A percentile compares a stretch with the other conserved stretches of the same genome.
These are phyloP conservation scores for Habropoda laboriosa DNA, from an alignment of 1,140 invertebrate genomes.

Conservation along the genomic window DNA sequence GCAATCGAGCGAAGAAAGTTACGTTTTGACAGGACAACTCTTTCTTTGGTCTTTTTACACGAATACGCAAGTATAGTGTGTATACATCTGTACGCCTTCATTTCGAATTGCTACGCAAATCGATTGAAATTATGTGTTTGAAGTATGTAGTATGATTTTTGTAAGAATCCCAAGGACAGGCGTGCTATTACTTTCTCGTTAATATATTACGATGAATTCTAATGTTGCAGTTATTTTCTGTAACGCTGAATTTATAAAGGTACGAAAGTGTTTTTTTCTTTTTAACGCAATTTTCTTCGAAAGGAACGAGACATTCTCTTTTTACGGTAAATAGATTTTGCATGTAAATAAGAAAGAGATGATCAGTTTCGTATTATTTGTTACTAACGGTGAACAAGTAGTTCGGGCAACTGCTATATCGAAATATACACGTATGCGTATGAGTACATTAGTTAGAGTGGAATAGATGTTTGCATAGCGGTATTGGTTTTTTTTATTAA, in stretches of 20 bases:
- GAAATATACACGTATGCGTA: not conserved
- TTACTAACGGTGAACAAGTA: not conserved
- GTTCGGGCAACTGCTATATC: not conserved
- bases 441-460: not conserved
- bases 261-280: not conserved
- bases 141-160: not conserved
- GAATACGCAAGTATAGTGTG: too few relatives aligned
- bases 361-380: too few relatives aligned
- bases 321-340: too few relatives aligned
- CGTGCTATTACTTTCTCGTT: too few relatives aligned
- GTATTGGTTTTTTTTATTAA: conserved; percentile 7
- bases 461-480: not conserved
- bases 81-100: not conserved
- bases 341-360: too few relatives aligned
- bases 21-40: not conserved
- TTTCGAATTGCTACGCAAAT: not conserved
- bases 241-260: not conserved
- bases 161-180: not conserved
- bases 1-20: not conserved
- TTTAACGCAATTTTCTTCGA: not conserved
- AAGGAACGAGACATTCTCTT: too few relatives aligned
- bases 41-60: not conserved
- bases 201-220: too few relatives aligned
- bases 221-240: too few relatives aligned
- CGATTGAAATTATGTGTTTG: not conserved